These are phyloP conservation scores for Cyanoliseus patagonus DNA, from an alignment of 2,113 vertebrate genomes.

Conservation along the genomic window DNA sequence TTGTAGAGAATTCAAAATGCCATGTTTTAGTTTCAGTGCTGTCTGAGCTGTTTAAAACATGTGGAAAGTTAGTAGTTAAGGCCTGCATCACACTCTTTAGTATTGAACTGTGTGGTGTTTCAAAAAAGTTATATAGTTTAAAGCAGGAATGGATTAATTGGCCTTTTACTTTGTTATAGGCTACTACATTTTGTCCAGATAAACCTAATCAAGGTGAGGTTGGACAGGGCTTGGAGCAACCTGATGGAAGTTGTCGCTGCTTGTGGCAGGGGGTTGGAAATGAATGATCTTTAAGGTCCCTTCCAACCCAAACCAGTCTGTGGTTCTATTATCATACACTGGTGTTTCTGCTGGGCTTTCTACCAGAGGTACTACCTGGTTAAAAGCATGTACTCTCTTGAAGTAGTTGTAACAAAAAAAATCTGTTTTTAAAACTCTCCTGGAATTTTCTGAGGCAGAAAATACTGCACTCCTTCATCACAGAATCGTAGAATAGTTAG, in stretches of 20 bases:
- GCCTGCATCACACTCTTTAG: accelerated
- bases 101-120: neutral
- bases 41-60: neutral
- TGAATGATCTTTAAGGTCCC: neutral
- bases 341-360: neutral
- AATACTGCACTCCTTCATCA: neutral
- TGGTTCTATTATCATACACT: neutral
- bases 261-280: neutral
- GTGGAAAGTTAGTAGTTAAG: neutral
- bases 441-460: neutral
- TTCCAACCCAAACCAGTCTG: neutral
- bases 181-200: neutral
- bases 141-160: neutral
- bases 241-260: neutral
- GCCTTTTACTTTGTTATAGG: neutral
- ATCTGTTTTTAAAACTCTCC: neutral
- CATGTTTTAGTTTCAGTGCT: neutral
- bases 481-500: neutral
- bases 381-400: neutral
- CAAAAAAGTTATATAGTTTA: neutral
- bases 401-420: neutral
- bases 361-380: neutral
- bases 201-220: neutral
- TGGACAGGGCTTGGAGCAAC: neutral
- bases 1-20: neutral